These are phyloP conservation scores for Dyspetes luteomarginatus DNA, from an alignment of 2,888 invertebrate species.

Conservation along the genomic window DNA sequence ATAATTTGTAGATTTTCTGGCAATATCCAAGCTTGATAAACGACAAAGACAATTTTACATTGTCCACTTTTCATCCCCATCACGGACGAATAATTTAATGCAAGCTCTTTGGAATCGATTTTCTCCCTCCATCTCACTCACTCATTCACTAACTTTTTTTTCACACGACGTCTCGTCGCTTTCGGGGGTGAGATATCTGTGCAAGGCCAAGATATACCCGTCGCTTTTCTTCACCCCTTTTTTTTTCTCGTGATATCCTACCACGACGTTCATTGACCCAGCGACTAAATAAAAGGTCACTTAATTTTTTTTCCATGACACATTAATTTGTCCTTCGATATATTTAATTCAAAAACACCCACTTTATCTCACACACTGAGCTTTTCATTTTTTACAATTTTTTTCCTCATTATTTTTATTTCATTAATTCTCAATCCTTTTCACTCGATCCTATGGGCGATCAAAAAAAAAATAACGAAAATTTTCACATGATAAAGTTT, in stretches of 20 bases:
- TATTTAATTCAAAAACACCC: no score
- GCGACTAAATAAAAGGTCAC: neutral
- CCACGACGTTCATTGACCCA: neutral
- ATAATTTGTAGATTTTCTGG: no score
- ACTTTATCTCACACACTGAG: neutral
- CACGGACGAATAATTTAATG: constrained; percentile 21
- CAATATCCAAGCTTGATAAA: neutral
- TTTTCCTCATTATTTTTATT: no score
- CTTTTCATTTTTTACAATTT: no score
- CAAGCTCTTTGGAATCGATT: constrained; percentile 31
- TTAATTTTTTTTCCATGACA: neutral
- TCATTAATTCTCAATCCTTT: no score
- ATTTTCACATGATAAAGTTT: neutral
- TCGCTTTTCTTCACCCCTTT: neutral
- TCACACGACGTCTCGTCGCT: neutral
- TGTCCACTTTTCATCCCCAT: neutral
- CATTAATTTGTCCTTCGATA: no score
- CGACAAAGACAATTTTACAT: neutral
- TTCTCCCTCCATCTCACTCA: neutral
- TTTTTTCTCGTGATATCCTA: neutral
- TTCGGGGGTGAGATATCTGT: constrained; percentile 13
- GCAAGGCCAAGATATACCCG: constrained; percentile 47
- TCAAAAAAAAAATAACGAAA: no score
- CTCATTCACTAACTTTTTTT: neutral
- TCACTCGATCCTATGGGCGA: no score